These are phyloP conservation scores for Tryphoninae sp. DNA, from an alignment of 2,888 invertebrate genomes.

Conservation along the genomic window DNA sequence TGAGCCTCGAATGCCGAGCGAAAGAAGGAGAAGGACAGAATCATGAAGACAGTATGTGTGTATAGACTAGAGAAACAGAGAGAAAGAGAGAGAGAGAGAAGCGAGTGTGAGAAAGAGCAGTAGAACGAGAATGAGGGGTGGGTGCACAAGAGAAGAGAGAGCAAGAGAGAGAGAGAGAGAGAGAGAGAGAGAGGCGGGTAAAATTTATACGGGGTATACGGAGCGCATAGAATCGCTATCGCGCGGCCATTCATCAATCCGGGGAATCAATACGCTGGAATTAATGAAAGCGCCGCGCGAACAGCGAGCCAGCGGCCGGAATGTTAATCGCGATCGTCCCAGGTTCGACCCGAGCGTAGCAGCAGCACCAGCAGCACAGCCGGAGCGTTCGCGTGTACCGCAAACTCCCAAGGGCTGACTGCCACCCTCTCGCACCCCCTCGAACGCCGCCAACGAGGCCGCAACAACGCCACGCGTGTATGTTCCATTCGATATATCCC, in stretches of 20 bases:
- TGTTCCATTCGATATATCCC: conserved; percentile 70
- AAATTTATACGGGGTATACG: conserved; percentile 70
- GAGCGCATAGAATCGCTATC: conserved; percentile 80
- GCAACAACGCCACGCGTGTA: conserved; percentile 71
- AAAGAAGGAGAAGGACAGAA: conserved; percentile 69
- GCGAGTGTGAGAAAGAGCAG: conserved; percentile 62
- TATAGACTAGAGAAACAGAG: conserved; percentile 65
- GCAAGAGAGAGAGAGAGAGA: conserved; percentile 50
- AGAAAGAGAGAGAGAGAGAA: conserved; percentile 45
- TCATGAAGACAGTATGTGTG: conserved; percentile 68
- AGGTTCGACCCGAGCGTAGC: conserved; percentile 74
- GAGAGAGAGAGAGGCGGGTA: conserved; percentile 47
- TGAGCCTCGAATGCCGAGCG: conserved; percentile 52
- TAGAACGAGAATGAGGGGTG: conserved; percentile 45
- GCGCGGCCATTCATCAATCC: conserved; percentile 81
- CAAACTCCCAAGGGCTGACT: conserved; percentile 76
- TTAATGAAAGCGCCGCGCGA: conserved; percentile 82
- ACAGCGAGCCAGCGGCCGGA: conserved; percentile 81
- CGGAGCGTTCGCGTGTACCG: conserved; percentile 74
- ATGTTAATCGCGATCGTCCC: conserved; percentile 82
- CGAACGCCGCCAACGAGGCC: conserved; percentile 64
- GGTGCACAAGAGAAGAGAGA: conserved; percentile 51
- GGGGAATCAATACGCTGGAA: conserved; percentile 81
- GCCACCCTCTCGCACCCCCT: conserved; percentile 69
- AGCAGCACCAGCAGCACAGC: conserved; percentile 42